Evolutionary conservation across 2,113 vertebrate genomes (phyloP), one percentile per base, ranked within the genome.

Genomic region (Engystomops pustulosus): DNA sequence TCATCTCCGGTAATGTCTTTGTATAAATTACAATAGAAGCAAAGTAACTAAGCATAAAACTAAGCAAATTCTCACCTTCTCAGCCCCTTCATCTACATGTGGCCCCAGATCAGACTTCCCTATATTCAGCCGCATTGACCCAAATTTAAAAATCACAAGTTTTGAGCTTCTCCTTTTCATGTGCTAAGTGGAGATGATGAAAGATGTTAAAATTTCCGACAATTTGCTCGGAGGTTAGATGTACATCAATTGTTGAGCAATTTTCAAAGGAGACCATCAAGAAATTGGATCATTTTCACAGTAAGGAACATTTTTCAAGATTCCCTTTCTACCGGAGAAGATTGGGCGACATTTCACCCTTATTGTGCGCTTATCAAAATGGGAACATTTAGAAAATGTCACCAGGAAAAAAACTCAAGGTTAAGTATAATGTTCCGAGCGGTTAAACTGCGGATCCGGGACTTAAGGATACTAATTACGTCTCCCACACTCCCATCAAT

Each of bases 181-280:
- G 62, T 80, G 18, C 14, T 68, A 80, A 80, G 62, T 60, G 51
- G 34, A 25, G 55, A 78, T 17, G 51, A 49, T 68, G 25, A 68
- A 80, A 80, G 79, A 68, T 68, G 58, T 80, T 69, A 32, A 80
- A 51, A 68, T 77, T 68, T 84, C 58, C 17, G 70, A 75, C 82
- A 71, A 71, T 71, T 81, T 68, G 15, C 30, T 78, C 60, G n/a
- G 36, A 70, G 72, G 72, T 69, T 27, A 76, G 55, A 55, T 14
- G 45, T 32, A 44, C 41, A 23, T 58, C 83, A 78, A 85, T 85
- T 79, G 65, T 44, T 23, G 36, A 79, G 83, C 72, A 78, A 79
- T 85, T 85, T 78, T 70, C 83, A 85, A 79, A 85, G 23, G 60
- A 69, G 62, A 44, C 74, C 65, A 79, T 85, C 74, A 85, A 85